Evolutionary conservation across 1,140 invertebrate species (phyloP).

Genomic region (Teleopsis dalmanni): DNA sequence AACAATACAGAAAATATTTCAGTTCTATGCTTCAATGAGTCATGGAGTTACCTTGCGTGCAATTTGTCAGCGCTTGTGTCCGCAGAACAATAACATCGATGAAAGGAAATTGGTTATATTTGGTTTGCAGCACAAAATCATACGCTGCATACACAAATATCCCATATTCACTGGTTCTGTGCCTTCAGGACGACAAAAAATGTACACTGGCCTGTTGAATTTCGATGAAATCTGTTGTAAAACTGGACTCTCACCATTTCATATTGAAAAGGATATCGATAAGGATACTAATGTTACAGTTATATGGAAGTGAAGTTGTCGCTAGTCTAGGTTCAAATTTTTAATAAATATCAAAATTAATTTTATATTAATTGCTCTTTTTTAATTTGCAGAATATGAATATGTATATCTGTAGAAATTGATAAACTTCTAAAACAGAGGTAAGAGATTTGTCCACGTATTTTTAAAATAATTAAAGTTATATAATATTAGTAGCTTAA

Average conservation of each 20-base stretch:
- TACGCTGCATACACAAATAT: conserved; percentile 72
- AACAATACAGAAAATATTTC: conserved; percentile 67
- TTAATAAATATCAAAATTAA: too few species aligned
- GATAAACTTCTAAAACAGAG: too few species aligned
- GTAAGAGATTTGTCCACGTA: too few species aligned
- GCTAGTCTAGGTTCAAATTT: not conserved
- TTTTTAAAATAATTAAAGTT: too few species aligned
- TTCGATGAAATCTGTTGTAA: conserved; percentile 86
- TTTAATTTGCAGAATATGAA: too few species aligned
- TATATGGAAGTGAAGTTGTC: conserved; percentile 64
- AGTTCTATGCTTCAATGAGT: conserved; percentile 74
- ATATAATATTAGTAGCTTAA: too few species aligned
- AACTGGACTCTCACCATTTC: conserved; percentile 67
- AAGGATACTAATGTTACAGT: conserved; percentile 75
- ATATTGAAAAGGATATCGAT: conserved; percentile 80
- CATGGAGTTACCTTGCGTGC: conserved; percentile 78
- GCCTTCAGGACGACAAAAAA: conserved; percentile 50
- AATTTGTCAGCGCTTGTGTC: conserved; percentile 62
- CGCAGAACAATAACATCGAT: conserved; percentile 54
- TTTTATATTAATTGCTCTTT: too few species aligned
- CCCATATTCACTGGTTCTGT: conserved; percentile 51
- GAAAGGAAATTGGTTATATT: conserved; percentile 86
- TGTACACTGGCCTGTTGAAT: conserved; percentile 72
- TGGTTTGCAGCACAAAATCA: conserved; percentile 77
- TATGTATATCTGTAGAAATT: too few species aligned